These are phyloP conservation scores for Rhynchomys soricoides DNA, from an alignment of 2,113 vertebrate genomes.

Conservation along the genomic window DNA sequence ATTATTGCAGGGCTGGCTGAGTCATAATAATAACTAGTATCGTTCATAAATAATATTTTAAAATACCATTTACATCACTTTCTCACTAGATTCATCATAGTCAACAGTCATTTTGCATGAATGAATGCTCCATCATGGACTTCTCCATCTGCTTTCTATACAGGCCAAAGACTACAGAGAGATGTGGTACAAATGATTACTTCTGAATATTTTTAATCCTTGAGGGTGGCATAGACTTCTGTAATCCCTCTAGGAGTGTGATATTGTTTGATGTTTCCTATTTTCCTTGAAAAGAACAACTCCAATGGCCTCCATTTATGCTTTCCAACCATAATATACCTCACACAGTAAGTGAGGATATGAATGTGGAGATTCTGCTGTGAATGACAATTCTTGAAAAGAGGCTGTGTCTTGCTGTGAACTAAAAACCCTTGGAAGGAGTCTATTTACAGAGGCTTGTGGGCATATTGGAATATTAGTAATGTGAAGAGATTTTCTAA, in stretches of 20 bases:
- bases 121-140: background rate
- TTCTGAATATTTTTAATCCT: background rate
- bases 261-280: background rate
- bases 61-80: too few relatives aligned
- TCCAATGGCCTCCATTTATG: background rate
- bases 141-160: background rate
- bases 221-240: background rate
- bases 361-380: too few relatives aligned
- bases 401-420: background rate
- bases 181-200: background rate
- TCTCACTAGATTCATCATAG: background rate
- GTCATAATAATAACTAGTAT: too few relatives aligned
- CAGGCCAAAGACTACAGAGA: background rate
- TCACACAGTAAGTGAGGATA: too few relatives aligned
- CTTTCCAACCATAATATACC: background rate
- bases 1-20: too few relatives aligned
- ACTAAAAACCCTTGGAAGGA: background rate
- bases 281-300: background rate
- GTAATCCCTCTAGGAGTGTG: background rate
- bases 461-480: background rate
- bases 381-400: background rate
- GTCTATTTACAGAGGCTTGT: background rate
- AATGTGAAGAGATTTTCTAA: background rate
- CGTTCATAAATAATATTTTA: too few relatives aligned
- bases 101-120: background rate